Evolutionary conservation across 1,140 invertebrate species (phyloP).

Genomic region (Linepithema humile): DNA sequence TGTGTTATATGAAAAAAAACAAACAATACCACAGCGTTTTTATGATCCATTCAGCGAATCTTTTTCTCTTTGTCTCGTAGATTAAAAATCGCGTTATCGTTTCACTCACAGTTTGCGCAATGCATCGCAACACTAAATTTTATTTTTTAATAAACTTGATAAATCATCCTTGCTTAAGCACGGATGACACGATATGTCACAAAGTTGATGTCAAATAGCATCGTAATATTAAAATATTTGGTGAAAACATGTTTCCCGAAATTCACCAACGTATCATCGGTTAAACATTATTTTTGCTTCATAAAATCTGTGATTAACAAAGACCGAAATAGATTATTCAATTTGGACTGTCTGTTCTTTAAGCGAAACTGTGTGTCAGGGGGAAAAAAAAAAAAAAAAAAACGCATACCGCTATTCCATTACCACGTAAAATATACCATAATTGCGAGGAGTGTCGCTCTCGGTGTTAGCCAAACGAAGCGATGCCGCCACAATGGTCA

Average conservation of each 20-base stretch:
- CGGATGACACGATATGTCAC: background rate
- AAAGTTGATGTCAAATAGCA: background rate
- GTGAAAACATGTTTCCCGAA: background rate
- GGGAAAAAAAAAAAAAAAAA: conserved; percentile 4
- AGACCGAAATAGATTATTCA: background rate
- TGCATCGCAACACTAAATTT: conserved; percentile 25
- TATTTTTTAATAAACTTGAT: conserved; percentile 33
- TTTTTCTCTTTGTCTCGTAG: conserved; percentile 45
- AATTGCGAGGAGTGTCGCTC: conserved; percentile 32
- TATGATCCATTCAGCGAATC: conserved; percentile 53
- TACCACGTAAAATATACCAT: conserved; percentile 33
- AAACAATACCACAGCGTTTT: conserved; percentile 50
- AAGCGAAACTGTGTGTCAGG: background rate
- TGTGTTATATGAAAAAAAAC: conserved; percentile 32
- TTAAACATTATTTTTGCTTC: background rate
- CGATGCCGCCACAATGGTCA: conserved; percentile 30
- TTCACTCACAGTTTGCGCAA: conserved; percentile 8
- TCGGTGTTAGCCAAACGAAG: conserved; percentile 41
- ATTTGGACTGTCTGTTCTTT: background rate
- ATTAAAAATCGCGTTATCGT: conserved; percentile 52
- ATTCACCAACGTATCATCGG: background rate
- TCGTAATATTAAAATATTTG: background rate
- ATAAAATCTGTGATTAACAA: background rate
- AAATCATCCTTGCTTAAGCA: background rate
- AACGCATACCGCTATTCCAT: conserved; percentile 4